phyloP scores from a whole-genome alignment of 2,113 vertebrate species.

The Pardalotus punctatus region DNA sequence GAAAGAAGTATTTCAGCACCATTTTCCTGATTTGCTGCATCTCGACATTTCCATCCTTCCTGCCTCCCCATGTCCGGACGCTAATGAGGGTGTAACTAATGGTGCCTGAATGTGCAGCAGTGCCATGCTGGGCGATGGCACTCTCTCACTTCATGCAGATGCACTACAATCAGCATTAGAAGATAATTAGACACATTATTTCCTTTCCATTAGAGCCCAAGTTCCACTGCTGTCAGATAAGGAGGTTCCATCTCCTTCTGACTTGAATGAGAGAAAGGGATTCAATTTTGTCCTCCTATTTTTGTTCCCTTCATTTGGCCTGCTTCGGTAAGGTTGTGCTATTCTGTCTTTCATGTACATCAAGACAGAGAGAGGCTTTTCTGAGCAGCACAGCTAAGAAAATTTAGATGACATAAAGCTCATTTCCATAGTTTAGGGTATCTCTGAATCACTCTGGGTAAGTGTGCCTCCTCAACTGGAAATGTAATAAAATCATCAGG shows the following conservation, averaged over 20 bases:
- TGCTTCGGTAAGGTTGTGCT: background rate
- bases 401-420: background rate
- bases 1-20: background rate
- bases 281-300: background rate
- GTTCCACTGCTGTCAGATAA: background rate
- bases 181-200: slow-evolving; percentile 61
- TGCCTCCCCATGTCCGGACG: background rate
- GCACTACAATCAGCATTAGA: slow-evolving; percentile 52
- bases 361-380: background rate
- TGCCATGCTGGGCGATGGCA: background rate
- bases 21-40: background rate
- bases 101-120: slow-evolving; percentile 40
- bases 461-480: background rate
- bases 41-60: background rate
- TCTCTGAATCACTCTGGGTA: background rate
- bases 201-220: slow-evolving; percentile 44
- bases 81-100: slow-evolving; percentile 27
- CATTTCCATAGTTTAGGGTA: background rate
- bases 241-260: background rate
- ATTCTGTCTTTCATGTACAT: background rate
- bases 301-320: background rate
- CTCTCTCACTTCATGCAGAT: slow-evolving; percentile 25
- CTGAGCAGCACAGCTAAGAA: background rate
- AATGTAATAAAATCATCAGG: background rate
- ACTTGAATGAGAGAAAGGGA: background rate